A percentile compares a stretch with the other conserved stretches of the same genome.
Evolutionary conservation across 2,797 vertebrate species (phyloP).

Genomic region (Sphenodon punctatus): DNA sequence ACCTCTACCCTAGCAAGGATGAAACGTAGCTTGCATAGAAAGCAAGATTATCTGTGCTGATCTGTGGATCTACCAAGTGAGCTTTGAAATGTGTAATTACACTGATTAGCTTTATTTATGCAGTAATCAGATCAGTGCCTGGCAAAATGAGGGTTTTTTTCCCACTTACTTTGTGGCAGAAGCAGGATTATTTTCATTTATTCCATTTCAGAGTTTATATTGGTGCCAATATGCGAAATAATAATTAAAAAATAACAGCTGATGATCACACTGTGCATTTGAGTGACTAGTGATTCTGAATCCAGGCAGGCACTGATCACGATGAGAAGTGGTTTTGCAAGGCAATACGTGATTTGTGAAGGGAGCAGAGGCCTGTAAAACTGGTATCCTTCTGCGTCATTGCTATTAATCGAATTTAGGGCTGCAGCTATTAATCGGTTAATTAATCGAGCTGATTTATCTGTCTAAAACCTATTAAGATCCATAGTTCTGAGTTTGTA

Average conservation of each 20-base stretch:
- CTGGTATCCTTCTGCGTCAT: slow-evolving; percentile 1
- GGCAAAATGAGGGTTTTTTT: not conserved
- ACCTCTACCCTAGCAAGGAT: not conserved
- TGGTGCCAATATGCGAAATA: not conserved
- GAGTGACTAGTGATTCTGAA: not conserved
- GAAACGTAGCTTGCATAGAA: slow-evolving; percentile 13
- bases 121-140: slow-evolving; percentile 15
- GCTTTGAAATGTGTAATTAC: slow-evolving; percentile 28
- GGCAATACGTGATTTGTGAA: slow-evolving; percentile 9
- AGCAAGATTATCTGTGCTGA: slow-evolving; percentile 6
- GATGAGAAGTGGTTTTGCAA: not conserved
- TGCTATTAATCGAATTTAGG: not conserved
- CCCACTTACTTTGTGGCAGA: slow-evolving; percentile 13
- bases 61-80: not conserved
- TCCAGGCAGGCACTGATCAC: not conserved
- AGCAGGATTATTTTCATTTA: slow-evolving; percentile 26
- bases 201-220: slow-evolving; percentile 12
- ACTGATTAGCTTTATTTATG: slow-evolving; percentile 31
- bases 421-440: too few relatives aligned
- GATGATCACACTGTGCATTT: not conserved
- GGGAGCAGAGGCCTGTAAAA: slow-evolving; percentile 9
- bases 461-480: too few relatives aligned
- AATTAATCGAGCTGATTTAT: too few relatives aligned
- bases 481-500: too few relatives aligned
- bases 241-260: not conserved